Evolutionary conservation across 2,797 vertebrate species (phyloP), one percentile per base, ranked within the genome.

Genomic region (Valencia hispanica): DNA sequence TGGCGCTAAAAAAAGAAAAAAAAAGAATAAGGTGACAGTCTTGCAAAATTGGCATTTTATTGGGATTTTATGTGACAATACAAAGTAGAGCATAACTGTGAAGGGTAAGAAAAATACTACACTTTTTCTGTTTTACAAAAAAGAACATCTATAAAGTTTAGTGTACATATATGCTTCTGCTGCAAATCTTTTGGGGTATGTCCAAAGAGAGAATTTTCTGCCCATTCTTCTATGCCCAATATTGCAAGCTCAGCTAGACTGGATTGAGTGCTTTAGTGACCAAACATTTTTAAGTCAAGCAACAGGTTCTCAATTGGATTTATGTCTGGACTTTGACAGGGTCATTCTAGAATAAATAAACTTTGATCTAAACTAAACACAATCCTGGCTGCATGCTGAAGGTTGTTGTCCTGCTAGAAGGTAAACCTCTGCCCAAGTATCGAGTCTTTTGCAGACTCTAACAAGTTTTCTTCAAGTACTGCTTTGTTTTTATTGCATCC

Each of bases 1-100:
- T 99, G 79, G 97, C 98, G 36, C 98, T 99, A 36, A 27, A 80
- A 85, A 5, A 79, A 32, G 82, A 84, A n/a, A 2, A 74, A n/a
- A 27, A n/a, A 43, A 41, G 12, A 68, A 41, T 41, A 66, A 14
- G 5, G 36, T 66, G n/a, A 11, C 36, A 43, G 41, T 68, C 22
- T 51, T 57, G 55, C n/a, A 57, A 30, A 30, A 27, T 4, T 45
- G 43, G 25, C 45, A 65, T 65, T 65, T 65, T 65, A 65, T 36
- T 36, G 9, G 61, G 39, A 43, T 68, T 43, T 66, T 25, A 27
- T 43, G 39, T 43, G 65, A 17, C 39, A 41, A 41, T 41, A 15
- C 14, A 66, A 66, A 8, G 34, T 20, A 30, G 20, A 4, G 34
- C 18, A 25, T 12, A 65, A 63, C 36, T 10, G 8, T 63, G 32